Conservation (phyloP, 1,140 invertebrate genomes). For the Carcinoscorpius rotundicauda region DNA sequence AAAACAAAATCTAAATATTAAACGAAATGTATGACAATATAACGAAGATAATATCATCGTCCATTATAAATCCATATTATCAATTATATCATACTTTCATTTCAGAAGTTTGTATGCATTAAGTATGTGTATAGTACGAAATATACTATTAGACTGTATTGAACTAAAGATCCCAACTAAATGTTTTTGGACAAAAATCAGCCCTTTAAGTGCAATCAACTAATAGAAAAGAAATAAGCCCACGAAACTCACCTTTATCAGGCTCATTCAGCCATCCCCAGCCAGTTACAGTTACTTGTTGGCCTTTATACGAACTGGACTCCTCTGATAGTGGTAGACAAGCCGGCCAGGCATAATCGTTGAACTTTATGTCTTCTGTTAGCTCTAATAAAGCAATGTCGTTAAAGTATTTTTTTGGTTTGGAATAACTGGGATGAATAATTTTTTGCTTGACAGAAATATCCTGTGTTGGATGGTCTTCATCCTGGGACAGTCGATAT, state of each 20-base stretch:
- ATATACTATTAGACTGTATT: no score
- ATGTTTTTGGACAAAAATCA: no score
- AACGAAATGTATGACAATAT: no score
- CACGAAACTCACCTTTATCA: constrained; percentile 34
- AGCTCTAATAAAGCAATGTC: constrained; percentile 50
- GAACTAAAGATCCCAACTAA: no score
- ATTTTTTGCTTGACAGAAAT: constrained; percentile 19
- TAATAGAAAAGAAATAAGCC: no score
- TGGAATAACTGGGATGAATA: constrained; percentile 22
- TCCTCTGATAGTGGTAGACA: constrained; percentile 46
- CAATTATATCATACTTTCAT: no score
- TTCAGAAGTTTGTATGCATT: no score
- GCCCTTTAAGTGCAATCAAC: no score
- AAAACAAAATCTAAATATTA: no score
- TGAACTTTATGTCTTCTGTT: constrained; percentile 42
- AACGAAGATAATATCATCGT: no score
- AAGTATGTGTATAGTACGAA: no score
- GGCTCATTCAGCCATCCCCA: constrained; percentile 21
- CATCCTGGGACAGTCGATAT: constrained; percentile 11
- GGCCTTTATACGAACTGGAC: constrained; percentile 10
- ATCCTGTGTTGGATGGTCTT: constrained; percentile 19
- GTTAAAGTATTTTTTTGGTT: constrained; percentile 46
- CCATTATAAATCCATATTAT: no score
- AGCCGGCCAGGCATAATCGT: constrained; percentile 49
- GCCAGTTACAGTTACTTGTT: constrained; percentile 17